phyloP scores from a whole-genome alignment of 2,888 invertebrate genomes.

The Sussaba pulchella region DNA sequence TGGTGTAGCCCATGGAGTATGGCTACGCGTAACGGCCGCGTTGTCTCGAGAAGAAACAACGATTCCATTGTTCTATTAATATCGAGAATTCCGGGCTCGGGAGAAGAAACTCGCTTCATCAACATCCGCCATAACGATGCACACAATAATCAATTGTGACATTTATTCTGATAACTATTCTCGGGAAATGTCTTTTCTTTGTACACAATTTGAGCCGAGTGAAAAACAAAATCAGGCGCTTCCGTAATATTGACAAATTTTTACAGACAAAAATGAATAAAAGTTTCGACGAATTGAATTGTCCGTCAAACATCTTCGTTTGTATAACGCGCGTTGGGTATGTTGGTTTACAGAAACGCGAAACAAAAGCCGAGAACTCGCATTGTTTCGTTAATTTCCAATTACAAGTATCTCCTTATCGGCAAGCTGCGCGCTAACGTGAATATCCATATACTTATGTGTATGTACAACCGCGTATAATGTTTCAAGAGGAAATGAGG shows the following conservation, averaged over 20 bases:
- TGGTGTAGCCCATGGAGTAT: background rate
- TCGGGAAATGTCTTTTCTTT: too few relatives aligned
- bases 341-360: background rate
- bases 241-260: background rate
- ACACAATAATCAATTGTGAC: too few relatives aligned
- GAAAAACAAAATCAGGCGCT: too few relatives aligned
- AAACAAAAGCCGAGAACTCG: constrained; percentile 11
- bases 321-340: background rate
- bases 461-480: constrained; percentile 10
- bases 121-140: constrained; percentile 5
- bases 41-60: constrained; percentile 54
- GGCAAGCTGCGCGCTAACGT: constrained; percentile 27
- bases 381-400: constrained; percentile 64
- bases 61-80: constrained; percentile 68
- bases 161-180: too few relatives aligned
- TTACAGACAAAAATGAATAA: background rate
- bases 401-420: constrained; percentile 61
- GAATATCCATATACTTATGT: constrained; percentile 46
- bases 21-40: constrained; percentile 20
- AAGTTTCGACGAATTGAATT: background rate
- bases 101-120: constrained; percentile 10
- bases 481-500: constrained; percentile 17
- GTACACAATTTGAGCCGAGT: too few relatives aligned
- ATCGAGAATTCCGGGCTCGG: constrained; percentile 44
- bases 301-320: background rate